Evolutionary conservation across 2,888 invertebrate species (phyloP).

Genomic region (Oxyteleia sp.): DNA sequence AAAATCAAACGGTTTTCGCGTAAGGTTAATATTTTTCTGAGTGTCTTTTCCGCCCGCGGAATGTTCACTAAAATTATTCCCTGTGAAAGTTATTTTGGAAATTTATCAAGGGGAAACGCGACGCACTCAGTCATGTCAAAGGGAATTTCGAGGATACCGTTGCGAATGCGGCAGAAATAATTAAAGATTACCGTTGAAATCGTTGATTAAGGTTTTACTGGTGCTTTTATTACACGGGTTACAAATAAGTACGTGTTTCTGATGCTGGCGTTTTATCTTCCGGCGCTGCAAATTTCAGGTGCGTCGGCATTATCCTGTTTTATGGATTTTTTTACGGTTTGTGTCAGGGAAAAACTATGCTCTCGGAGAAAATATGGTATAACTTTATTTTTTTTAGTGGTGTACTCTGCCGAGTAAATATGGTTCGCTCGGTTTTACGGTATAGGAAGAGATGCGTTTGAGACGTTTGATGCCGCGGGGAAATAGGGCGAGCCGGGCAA

Average conservation of each 20-base stretch:
- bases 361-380: neutral
- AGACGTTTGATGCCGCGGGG: neutral
- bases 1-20: too few species aligned
- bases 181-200: slow-evolving; percentile 30
- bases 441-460: slow-evolving; percentile 2
- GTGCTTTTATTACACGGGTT: slow-evolving; percentile 24
- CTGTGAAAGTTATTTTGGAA: slow-evolving; percentile 15
- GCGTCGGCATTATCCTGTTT: neutral
- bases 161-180: slow-evolving; percentile 13
- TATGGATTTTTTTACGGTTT: slow-evolving; percentile 11
- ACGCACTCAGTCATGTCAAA: slow-evolving; percentile 15
- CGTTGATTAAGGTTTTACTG: slow-evolving; percentile 37
- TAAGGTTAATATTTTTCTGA: too few species aligned
- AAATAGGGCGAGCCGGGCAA: neutral
- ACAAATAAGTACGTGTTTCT: slow-evolving; percentile 22
- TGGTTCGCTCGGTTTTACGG: neutral
- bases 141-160: slow-evolving; percentile 16
- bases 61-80: slow-evolving; percentile 21
- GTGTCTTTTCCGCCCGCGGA: too few species aligned
- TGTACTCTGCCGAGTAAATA: neutral
- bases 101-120: slow-evolving; percentile 1
- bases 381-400: neutral
- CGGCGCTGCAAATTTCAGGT: slow-evolving; percentile 8
- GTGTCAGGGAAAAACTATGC: slow-evolving; percentile 9
- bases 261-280: neutral